Base-by-base conservation (phyloP, 2,797 vertebrate genomes). In the Bradypodion ventrale region DNA sequence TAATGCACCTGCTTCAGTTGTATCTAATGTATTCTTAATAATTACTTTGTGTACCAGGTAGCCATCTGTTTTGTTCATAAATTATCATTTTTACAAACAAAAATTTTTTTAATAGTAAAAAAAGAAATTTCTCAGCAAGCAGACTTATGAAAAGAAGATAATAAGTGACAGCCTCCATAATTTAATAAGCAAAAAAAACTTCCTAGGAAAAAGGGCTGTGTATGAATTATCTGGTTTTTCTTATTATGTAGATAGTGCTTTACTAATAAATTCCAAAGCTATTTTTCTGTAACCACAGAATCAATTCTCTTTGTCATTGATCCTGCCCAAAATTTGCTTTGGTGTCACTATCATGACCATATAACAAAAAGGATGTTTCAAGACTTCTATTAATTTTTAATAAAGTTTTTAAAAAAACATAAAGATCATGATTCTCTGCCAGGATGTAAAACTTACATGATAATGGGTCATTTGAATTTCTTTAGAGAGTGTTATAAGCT, bases 11-110 rank as follows among this genome's bases (percentile, higher is more conserved):
- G 74, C 88, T 88, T 88, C 78, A 85, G 44, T 89, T 93, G 88
- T 90, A 82, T 89, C 87, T 85, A 95, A 93, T 91, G 87, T 87
- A 68, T 88, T 88, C 92, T 94, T 93, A 93, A 92, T 85, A 89
- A 89, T 72, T 29, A 88, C 79, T 84, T 92, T 93, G 87, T 92
- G 87, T 84, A 90, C 90, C 78, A 91, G 80, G 79, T 89, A 70
- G 92, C 79, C 85, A 42, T 89, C 75, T 87, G 27, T 86, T 91
- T 86, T 90, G 78, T 81, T 78, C 74, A 63, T 89, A 90, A 82
- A 68, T 93, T 94, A 86, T 74, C 65, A 46, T 91, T 92, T 91
- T 90, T 62, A 44, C 82, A 91, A 91, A 87, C n/a, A 66, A 80
- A 25, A 19, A 29, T 9, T 65, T 32, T 68, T 86, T 80, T 68